These are phyloP conservation scores for Lutjanus campechanus DNA, from an alignment of 2,797 vertebrate genomes.

Conservation along the genomic window DNA sequence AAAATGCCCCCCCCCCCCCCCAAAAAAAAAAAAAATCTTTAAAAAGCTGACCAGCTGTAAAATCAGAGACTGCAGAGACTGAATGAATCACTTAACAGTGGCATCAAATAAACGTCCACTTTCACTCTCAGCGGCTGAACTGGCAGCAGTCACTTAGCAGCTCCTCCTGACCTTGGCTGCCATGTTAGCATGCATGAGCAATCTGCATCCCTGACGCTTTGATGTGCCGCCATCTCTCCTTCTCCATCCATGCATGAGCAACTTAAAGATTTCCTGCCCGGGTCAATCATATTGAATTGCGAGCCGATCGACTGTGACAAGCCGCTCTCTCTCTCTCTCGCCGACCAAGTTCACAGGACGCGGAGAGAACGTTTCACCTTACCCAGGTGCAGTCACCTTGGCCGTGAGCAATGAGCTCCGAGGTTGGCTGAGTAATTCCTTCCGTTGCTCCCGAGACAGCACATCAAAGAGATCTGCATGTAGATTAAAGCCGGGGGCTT, in stretches of 20 bases:
- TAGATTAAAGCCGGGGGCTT: slow-evolving; percentile 62
- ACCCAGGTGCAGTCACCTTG: slow-evolving; percentile 72
- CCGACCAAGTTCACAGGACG: slow-evolving; percentile 38
- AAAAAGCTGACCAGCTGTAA: neutral
- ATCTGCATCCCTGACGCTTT: slow-evolving; percentile 71
- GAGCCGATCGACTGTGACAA: slow-evolving; percentile 79
- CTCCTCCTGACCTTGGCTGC: slow-evolving; percentile 76
- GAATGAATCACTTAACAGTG: slow-evolving; percentile 32
- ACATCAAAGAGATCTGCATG: slow-evolving; percentile 71
- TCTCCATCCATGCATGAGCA: slow-evolving; percentile 74
- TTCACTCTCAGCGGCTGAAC: slow-evolving; percentile 37
- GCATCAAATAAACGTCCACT: slow-evolving; percentile 48
- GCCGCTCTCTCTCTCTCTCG: slow-evolving; percentile 23
- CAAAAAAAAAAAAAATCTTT: neutral
- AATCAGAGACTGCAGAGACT: neutral
- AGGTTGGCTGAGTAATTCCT: slow-evolving; percentile 60
- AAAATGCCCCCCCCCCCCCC: neutral
- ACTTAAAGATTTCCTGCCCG: slow-evolving; percentile 83
- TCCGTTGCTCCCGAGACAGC: slow-evolving; percentile 44
- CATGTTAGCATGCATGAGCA: slow-evolving; percentile 79
- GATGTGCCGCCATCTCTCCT: slow-evolving; percentile 67
- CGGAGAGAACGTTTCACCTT: slow-evolving; percentile 62
- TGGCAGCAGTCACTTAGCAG: slow-evolving; percentile 71
- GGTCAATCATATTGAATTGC: slow-evolving; percentile 77
- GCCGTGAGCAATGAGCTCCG: slow-evolving; percentile 53